Evolutionary conservation across 2,888 invertebrate species (phyloP).

Genomic region (Cerastoderma edule): DNA sequence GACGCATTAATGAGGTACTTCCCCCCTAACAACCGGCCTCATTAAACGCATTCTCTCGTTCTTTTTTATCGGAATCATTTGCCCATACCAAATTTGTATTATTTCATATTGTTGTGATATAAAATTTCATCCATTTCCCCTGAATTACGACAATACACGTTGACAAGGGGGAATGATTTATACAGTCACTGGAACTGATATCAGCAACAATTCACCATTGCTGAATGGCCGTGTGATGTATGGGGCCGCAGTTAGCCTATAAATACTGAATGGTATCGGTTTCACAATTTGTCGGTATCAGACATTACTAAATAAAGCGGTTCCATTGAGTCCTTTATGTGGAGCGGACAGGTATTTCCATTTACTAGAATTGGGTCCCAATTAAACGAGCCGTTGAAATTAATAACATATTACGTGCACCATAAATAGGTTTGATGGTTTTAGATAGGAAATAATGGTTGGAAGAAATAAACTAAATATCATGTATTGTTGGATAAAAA

Average conservation of each 20-base stretch:
- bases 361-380: no score
- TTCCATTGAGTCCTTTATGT: no score
- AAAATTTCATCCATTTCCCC: constrained; percentile 42
- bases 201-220: constrained; percentile 20
- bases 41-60: constrained; percentile 31
- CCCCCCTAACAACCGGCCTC: constrained; percentile 33
- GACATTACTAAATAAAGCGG: constrained; percentile 20
- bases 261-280: constrained; percentile 21
- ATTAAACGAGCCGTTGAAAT: no score
- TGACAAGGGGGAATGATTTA: constrained; percentile 28
- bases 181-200: constrained; percentile 19
- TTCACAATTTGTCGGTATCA: constrained; percentile 23
- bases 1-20: constrained; percentile 39
- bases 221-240: not conserved
- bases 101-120: constrained; percentile 53
- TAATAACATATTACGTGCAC: no score
- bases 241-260: constrained; percentile 8
- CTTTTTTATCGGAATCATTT: constrained; percentile 49
- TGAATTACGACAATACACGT: constrained; percentile 28
- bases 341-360: no score
- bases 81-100: constrained; percentile 48
- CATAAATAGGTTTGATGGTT: no score
- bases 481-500: no score
- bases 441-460: no score
- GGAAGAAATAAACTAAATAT: no score